A percentile compares a stretch with the other conserved stretches of the same genome.
Evolutionary conservation across 2,113 vertebrate species (phyloP).

Genomic region (Bombycilla garrulus): DNA sequence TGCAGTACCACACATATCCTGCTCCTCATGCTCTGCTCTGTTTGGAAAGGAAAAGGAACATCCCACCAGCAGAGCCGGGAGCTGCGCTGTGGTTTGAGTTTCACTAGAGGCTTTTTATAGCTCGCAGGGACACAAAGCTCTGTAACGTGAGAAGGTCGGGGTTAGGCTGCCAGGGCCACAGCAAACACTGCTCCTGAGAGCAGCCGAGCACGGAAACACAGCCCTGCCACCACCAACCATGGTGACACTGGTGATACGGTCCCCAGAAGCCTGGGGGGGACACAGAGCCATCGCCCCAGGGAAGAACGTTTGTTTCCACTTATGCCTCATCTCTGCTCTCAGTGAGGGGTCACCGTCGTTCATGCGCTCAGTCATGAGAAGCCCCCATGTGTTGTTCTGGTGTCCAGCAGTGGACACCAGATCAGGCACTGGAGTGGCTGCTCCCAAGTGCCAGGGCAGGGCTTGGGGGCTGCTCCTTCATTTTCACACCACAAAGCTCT

Average conservation of each 20-base stretch:
- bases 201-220: neutral
- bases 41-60: neutral
- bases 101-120: conserved; percentile 14
- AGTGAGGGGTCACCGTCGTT: fast-evolving
- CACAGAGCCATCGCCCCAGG: fast-evolving
- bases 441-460: neutral
- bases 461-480: neutral
- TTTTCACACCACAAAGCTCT: neutral
- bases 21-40: neutral
- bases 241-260: fast-evolving
- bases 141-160: conserved; percentile 17
- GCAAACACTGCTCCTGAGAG: neutral
- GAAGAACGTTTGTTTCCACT: neutral
- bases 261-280: fast-evolving
- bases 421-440: neutral
- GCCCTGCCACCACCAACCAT: fast-evolving
- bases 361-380: fast-evolving
- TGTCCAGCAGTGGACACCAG: neutral
- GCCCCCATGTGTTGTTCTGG: neutral
- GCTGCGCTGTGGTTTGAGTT: neutral
- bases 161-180: neutral
- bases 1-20: neutral
- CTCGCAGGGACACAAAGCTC: neutral
- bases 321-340: fast-evolving
- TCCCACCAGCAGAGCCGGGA: neutral